These are phyloP conservation scores for Acanthococcus lagerstroemiae DNA, from an alignment of 2,888 invertebrate species.

Conservation along the genomic window DNA sequence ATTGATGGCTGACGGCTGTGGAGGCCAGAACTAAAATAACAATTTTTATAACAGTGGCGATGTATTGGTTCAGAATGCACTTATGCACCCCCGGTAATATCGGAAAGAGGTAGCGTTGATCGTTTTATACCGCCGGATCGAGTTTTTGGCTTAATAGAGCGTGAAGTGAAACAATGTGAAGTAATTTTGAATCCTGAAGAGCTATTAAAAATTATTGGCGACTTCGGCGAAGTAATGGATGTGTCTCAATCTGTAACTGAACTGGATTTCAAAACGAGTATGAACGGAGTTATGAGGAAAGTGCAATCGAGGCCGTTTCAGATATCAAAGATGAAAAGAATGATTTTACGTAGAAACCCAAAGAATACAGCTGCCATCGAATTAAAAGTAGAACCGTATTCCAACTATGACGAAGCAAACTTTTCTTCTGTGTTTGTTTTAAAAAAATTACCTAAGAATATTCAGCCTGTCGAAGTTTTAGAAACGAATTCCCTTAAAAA, in stretches of 20 bases:
- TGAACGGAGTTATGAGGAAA: not conserved
- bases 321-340: not conserved
- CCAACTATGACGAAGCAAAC: not conserved
- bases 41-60: not conserved
- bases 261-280: not conserved
- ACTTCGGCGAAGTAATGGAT: not conserved
- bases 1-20: not conserved
- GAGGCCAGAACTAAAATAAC: not conserved
- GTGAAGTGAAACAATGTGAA: not conserved
- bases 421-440: not conserved
- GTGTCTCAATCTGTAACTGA: not conserved
- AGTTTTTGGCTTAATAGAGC: not conserved
- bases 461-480: not conserved
- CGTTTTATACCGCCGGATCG: conserved; percentile 1
- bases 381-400: not conserved
- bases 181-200: not conserved
- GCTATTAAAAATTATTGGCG: not conserved
- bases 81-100: not conserved
- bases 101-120: no score
- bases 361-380: not conserved
- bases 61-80: not conserved
- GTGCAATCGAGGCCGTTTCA: not conserved
- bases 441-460: not conserved
- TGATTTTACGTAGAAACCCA: not conserved
- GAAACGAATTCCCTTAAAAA: not conserved